Evolutionary conservation across 2,113 vertebrate genomes (phyloP), one percentile per base, ranked within the genome.

Genomic region (Bombycilla garrulus): DNA sequence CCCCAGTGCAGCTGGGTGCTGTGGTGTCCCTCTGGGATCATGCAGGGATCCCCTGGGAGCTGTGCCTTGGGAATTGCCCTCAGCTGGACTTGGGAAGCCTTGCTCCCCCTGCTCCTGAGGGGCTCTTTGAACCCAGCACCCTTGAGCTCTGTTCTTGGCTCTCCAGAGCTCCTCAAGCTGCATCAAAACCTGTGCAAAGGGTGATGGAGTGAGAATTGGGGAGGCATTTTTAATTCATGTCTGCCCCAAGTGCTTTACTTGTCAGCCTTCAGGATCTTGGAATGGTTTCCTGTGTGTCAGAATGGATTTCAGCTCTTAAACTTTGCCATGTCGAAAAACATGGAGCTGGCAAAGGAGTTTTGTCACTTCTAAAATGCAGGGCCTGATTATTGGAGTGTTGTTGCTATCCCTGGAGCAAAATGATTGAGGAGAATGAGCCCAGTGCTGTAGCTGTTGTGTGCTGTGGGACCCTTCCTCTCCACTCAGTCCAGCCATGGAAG

Each of bases 1-100:
- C 35, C 25, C 33, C 36, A 9, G 16, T 31, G 61, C 73, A 6
- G 9, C 47, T 14, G 19, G 11, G 4, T 20, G 24, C 1, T 36
- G 64, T 1, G 5, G 9, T 23, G 12, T 74, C 48, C 62, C 40
- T 58, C 24, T 60, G 76, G 78, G 42, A 62, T 28, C 12, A 2
- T 38, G 24, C 47, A 61, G 10, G 33, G 5, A 45, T 78, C 12
- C 31, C 26, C 25, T 57, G 73, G 38, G 60, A 71, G 28, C 6
- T 16, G 17, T 77, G 67, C 45, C 45, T 42, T 28, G 33, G 62
- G 38, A 35, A 8, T 15, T 54, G n/a, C 18, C 16, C 53, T 16
- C 11, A 15, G 17, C 4, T 16, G 40, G 21, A 8, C 38, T 51
- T 22, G 48, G 57, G 48, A 60, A 23, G 31, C 1, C 0, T 16